phyloP scores from a whole-genome alignment of 2,113 vertebrate species.

The Prolemur simus region DNA sequence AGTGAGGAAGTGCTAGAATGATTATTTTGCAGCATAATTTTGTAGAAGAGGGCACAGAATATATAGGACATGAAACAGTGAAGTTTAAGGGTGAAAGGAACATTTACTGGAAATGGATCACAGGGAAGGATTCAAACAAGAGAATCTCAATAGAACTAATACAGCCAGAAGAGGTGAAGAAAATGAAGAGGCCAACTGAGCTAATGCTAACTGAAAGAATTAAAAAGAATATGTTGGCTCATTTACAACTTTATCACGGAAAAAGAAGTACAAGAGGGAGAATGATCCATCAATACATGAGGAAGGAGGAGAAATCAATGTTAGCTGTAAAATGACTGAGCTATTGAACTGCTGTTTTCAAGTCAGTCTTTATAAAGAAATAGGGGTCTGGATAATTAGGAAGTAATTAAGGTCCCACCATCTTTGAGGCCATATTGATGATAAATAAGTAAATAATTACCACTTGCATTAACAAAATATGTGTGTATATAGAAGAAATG shows the following conservation, averaged over 20 bases:
- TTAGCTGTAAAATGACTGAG: constrained; percentile 83
- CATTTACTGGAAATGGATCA: background rate
- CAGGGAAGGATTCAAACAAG: background rate
- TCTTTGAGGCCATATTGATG: constrained; percentile 70
- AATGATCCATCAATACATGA: constrained; percentile 85
- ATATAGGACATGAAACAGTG: background rate
- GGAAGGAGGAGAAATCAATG: constrained; percentile 86
- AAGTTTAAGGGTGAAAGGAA: background rate
- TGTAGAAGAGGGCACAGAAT: constrained; percentile 10
- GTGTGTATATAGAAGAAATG: constrained; percentile 34
- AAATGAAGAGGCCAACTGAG: background rate
- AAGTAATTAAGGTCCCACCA: constrained; percentile 81
- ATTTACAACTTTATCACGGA: constrained; percentile 84
- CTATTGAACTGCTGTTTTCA: constrained; percentile 81
- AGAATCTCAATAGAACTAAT: background rate
- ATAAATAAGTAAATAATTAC: constrained; percentile 78
- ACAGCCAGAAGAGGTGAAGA: background rate
- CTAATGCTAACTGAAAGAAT: constrained; percentile 72
- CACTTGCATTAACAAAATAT: constrained; percentile 65
- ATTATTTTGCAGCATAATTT: constrained; percentile 37
- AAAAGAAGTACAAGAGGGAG: constrained; percentile 84
- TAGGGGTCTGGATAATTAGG: constrained; percentile 77
- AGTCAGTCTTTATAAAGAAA: constrained; percentile 80
- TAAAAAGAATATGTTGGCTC: constrained; percentile 80
- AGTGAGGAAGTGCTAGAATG: background rate